phyloP scores from a whole-genome alignment of 2,888 invertebrate genomes.

The Odiellus spinosus region DNA sequence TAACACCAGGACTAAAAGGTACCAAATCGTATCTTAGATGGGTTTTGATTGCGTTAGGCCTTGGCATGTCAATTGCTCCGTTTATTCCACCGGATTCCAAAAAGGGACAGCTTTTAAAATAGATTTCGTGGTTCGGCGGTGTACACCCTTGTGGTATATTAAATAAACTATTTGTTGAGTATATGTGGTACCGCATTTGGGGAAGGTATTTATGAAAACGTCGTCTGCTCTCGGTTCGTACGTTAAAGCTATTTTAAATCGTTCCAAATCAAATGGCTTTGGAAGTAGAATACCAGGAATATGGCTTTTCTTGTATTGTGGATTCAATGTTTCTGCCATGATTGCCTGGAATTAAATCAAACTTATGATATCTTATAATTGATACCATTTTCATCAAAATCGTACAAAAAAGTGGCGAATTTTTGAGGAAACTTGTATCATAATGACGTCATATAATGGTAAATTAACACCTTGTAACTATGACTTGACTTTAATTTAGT shows the following conservation, averaged over 20 bases:
- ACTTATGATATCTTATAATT: too few relatives aligned
- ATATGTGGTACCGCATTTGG: conserved; percentile 16
- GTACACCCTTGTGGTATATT: conserved; percentile 8
- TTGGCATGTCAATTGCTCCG: conserved; percentile 8
- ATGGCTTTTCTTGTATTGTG: too few relatives aligned
- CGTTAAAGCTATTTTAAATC: conserved; percentile 6
- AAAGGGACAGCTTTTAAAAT: conserved; percentile 7
- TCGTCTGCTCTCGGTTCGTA: conserved; percentile 10
- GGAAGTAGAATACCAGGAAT: conserved; percentile 6
- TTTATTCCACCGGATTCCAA: conserved; percentile 14
- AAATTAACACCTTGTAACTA: too few relatives aligned
- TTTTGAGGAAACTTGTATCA: too few relatives aligned
- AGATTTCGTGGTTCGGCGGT: not conserved
- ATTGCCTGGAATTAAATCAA: too few relatives aligned
- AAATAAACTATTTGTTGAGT: conserved; percentile 12
- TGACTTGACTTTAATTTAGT: too few relatives aligned
- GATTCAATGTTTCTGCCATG: too few relatives aligned
- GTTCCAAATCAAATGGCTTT: conserved; percentile 5
- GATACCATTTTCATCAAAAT: too few relatives aligned
- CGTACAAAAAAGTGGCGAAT: too few relatives aligned
- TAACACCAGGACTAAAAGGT: conserved; percentile 17
- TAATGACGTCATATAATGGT: too few relatives aligned
- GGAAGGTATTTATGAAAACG: conserved; percentile 12
- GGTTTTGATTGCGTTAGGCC: conserved; percentile 19
- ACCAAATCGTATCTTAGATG: conserved; percentile 23